These are phyloP conservation scores for Chiloscyllium punctatum DNA, from an alignment of 2,797 vertebrate genomes.

Conservation along the genomic window DNA sequence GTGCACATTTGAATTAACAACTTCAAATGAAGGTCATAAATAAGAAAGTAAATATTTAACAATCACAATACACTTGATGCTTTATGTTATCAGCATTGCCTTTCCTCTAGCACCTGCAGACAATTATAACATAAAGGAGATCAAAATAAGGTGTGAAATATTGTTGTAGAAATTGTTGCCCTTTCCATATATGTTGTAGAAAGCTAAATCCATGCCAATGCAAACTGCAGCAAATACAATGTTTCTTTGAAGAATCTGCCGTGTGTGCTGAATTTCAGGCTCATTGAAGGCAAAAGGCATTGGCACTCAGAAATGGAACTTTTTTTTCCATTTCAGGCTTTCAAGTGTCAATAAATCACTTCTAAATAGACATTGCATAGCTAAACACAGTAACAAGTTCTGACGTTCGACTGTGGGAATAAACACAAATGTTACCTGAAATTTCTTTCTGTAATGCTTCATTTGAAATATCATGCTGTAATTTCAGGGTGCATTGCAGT, in stretches of 20 bases:
- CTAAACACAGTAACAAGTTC: not conserved
- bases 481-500: not conserved
- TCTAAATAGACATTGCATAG: not conserved
- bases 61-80: not conserved
- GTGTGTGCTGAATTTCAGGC: not conserved
- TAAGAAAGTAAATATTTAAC: conserved; percentile 20
- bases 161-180: not conserved
- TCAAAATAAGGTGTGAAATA: not conserved
- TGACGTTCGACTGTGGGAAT: not conserved
- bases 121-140: not conserved
- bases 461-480: not conserved
- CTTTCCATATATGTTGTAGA: not conserved
- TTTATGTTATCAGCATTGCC: not conserved
- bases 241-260: not conserved
- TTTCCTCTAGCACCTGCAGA: not conserved
- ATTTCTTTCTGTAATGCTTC: not conserved
- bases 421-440: not conserved
- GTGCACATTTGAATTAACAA: not conserved
- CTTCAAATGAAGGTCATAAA: not conserved
- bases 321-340: not conserved
- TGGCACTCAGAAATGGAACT: not conserved
- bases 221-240: not conserved
- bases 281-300: not conserved
- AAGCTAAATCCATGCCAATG: not conserved
- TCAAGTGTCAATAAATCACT: not conserved